Conservation (phyloP, 2,113 vertebrate genomes). For the Spheniscus mendiculus region DNA sequence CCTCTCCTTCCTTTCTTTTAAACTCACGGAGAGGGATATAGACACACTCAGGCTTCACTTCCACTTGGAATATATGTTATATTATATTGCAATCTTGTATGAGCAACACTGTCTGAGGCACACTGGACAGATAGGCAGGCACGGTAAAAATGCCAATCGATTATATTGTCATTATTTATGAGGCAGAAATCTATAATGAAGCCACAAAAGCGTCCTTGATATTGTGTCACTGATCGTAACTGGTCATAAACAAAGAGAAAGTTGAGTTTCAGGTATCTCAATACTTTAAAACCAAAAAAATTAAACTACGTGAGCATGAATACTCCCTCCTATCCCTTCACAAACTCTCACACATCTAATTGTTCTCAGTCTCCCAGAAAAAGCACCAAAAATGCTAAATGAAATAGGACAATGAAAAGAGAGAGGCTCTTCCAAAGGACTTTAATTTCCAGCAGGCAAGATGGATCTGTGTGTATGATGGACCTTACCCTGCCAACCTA, state of each 20-base stretch:
- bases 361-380: not conserved
- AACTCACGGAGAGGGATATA: not conserved
- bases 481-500: not conserved
- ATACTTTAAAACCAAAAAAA: not conserved
- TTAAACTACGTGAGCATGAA: not conserved
- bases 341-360: not conserved
- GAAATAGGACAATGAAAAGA: not conserved
- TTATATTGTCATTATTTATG: not conserved
- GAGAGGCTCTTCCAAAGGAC: not conserved
- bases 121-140: not conserved
- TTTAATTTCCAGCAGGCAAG: not conserved
- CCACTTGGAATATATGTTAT: not conserved
- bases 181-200: not conserved
- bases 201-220: not conserved
- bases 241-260: not conserved
- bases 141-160: not conserved
- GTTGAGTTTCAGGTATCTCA: not conserved
- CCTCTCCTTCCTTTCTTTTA: not conserved
- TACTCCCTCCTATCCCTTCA: not conserved
- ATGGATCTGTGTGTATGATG: not conserved
- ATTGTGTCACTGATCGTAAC: not conserved
- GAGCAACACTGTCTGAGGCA: not conserved
- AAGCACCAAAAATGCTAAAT: not conserved
- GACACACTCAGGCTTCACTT: not conserved
- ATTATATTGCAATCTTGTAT: not conserved